Evolutionary conservation across 2,888 invertebrate genomes (phyloP), one percentile per base, ranked within the genome.

Genomic region (Reticulitermes lucifugus): DNA sequence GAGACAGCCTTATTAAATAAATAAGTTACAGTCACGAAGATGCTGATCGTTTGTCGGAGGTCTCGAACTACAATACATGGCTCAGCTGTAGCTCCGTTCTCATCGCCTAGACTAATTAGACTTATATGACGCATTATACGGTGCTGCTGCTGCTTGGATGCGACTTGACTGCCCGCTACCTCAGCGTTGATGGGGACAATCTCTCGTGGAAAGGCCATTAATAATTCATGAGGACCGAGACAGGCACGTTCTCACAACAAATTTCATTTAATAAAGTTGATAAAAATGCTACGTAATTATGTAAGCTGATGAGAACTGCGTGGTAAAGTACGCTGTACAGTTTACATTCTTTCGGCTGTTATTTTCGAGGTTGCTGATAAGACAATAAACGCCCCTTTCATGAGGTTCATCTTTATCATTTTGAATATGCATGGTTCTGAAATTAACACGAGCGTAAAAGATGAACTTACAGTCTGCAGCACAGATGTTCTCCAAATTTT

Each of bases 241-340:
- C 60, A 65, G 60, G 35, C 77, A 25, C 43, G 79, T 60, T 60
- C 60, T 60, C 60, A 14, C 60, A 60, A 21, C 77, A 79, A 60
- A n/a, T 55, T 79, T 83, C 60, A 84, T 84, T 79, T 77, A 77
- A 77, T 77, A 77, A 77, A 77, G 77, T 51, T 77, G 77, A 77
- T 77, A 77, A 77, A 77, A 77, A 77, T 51, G 77, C 77, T 25
- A 77, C n/a, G 46, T 77, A 77, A 77, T 77, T 77, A 77, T 77
- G 77, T 10, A 77, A 77, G 43, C 43, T 77, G 77, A 77, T 77
- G 77, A 77, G 77, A 77, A 77, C 25, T 79, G 51, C 79, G 51
- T 25, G 79, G 12, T 79, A 51, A 79, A n/a, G 43, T 43, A 25
- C 51, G 51, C n/a, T 77, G n/a, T 55, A 79, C 12, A 65, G 25